Evolutionary conservation across 2,797 vertebrate genomes (phyloP).

Genomic region (Rhinichthys osculus): DNA sequence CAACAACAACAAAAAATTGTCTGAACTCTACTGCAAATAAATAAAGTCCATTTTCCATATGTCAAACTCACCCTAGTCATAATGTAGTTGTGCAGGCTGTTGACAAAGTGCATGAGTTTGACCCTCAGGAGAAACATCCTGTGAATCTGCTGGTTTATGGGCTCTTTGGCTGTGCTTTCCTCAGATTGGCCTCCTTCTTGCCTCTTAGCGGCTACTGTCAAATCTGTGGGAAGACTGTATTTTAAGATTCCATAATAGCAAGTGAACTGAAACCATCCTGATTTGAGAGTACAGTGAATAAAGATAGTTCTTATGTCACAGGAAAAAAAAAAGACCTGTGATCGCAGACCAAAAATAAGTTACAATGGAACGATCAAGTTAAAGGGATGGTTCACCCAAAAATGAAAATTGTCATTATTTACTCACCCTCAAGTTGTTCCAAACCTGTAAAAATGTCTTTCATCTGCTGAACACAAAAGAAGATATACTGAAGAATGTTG

Average conservation of each 20-base stretch:
- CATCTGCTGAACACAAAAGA: too few relatives aligned
- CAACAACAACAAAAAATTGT: not conserved
- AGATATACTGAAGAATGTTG: too few relatives aligned
- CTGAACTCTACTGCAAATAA: not conserved
- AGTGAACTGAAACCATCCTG: constrained; percentile 10
- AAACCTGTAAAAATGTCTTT: not conserved
- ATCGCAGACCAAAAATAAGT: not conserved
- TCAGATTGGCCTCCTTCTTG: constrained; percentile 73
- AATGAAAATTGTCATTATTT: too few relatives aligned
- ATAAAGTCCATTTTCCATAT: not conserved
- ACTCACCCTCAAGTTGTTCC: not conserved
- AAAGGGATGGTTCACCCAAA: not conserved
- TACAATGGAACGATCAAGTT: not conserved
- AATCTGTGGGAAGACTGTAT: constrained; percentile 73
- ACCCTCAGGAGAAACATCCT: constrained; percentile 95
- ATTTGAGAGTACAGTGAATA: not conserved
- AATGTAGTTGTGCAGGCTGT: constrained; percentile 99
- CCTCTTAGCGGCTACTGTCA: constrained; percentile 80
- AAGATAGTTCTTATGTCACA: not conserved
- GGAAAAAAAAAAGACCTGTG: not conserved
- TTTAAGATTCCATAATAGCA: constrained; percentile 5
- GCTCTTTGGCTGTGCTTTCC: constrained; percentile 74
- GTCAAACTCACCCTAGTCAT: constrained; percentile 89
- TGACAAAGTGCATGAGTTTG: constrained; percentile 99
- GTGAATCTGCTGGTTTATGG: constrained; percentile 89